These are phyloP conservation scores for Calypte anna DNA, from an alignment of 2,113 vertebrate species.

Conservation along the genomic window DNA sequence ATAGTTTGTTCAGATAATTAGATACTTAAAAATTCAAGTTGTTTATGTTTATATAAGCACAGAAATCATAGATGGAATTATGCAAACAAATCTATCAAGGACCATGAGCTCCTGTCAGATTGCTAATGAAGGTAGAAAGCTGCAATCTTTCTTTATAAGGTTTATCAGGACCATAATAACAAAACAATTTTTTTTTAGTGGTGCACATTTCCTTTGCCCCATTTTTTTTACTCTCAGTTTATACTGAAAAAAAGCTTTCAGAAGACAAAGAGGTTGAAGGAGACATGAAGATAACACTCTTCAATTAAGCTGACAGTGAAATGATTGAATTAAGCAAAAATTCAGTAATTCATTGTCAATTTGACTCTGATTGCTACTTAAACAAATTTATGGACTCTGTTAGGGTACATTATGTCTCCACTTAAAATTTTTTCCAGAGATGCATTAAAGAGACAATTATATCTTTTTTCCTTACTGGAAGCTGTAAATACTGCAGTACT, in stretches of 20 bases:
- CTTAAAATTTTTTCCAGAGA: slow-evolving; percentile 36
- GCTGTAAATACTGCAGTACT: not conserved
- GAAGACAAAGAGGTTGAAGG: not conserved
- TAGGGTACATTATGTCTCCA: not conserved
- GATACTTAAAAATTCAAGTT: slow-evolving; percentile 41
- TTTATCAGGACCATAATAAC: slow-evolving; percentile 17
- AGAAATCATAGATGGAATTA: slow-evolving; percentile 34
- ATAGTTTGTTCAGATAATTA: slow-evolving; percentile 22
- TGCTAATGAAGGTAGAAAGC: slow-evolving; percentile 47
- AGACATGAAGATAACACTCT: not conserved
- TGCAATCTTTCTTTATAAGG: slow-evolving; percentile 12
- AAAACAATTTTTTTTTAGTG: not conserved
- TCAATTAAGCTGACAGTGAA: slow-evolving; percentile 7
- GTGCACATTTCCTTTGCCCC: not conserved
- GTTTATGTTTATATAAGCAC: slow-evolving; percentile 20
- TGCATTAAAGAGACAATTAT: slow-evolving; percentile 26
- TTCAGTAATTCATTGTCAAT: slow-evolving; percentile 23
- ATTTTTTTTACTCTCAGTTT: not conserved
- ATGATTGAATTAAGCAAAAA: slow-evolving; percentile 42
- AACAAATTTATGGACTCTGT: slow-evolving; percentile 27
- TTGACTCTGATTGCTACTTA: slow-evolving; percentile 18
- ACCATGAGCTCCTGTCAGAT: slow-evolving; percentile 24
- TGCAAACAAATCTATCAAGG: slow-evolving; percentile 37
- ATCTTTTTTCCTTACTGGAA: not conserved
- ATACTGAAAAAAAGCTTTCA: not conserved